Conservation (phyloP, 2,888 invertebrate species). For the Sminthurides aquaticus region DNA sequence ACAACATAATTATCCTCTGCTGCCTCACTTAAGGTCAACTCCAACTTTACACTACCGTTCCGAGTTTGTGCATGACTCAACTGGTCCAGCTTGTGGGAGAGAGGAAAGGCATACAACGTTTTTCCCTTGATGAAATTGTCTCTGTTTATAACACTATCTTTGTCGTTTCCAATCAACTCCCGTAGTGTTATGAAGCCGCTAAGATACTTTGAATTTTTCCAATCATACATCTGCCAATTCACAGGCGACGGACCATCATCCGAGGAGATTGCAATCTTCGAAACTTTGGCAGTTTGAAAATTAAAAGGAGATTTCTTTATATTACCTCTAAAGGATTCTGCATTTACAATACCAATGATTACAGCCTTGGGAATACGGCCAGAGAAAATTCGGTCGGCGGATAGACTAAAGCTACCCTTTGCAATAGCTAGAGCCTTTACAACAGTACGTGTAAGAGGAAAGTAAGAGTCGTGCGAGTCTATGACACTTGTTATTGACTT, state of each 20-base stretch:
- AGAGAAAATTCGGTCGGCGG: neutral
- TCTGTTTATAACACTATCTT: neutral
- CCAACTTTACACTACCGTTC: no score
- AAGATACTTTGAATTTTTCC: neutral
- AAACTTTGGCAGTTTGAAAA: neutral
- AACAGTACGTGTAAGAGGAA: neutral
- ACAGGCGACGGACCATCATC: neutral
- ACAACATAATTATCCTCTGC: neutral
- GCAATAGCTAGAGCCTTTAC: neutral
- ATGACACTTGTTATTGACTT: neutral
- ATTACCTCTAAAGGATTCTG: neutral
- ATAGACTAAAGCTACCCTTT: neutral
- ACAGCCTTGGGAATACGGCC: neutral
- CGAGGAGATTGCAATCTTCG: neutral
- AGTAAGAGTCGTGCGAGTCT: neutral
- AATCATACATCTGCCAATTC: neutral
- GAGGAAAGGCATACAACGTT: neutral
- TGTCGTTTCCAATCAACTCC: neutral
- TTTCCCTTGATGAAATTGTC: neutral
- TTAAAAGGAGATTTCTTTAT: neutral
- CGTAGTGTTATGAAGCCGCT: neutral
- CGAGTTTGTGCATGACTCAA: neutral
- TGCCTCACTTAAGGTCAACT: neutral
- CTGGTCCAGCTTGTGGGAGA: neutral
- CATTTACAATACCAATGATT: neutral